Base-by-base conservation (phyloP, 2,888 invertebrate species). In the Cephus runcator region DNA sequence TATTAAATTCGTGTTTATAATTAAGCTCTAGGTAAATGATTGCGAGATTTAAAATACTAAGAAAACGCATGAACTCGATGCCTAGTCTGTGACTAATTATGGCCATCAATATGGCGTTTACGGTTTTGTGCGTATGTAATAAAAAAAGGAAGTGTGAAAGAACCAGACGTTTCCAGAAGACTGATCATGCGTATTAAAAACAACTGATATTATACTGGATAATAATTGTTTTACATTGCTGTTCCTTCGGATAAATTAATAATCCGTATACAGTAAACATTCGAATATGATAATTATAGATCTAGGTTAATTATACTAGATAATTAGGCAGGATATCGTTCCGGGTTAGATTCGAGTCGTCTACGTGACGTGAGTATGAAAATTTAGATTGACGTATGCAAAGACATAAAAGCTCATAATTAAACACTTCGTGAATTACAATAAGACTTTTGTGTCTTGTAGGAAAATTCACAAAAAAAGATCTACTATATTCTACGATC, bases 41-140 rank as follows among this genome's bases (percentile, higher is more conserved):
- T 77, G n/a, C 69, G 33, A 69, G 15, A 56, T n/a, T 69, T 69
- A 4, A 40, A 77, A 75, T 69, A 36, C 69, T 40, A 15, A 71
- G 77, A 23, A 77, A 75, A 77, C 69, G 71, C 75, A 75, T 77
- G 75, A 36, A 40, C 77, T 77, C 31, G 69, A 9, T 40, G 69
- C 12, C 33, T 68, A 23, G 36, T 56, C 36, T 40, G 40, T n/a
- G 35, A 34, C 30, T 36, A 36, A 74, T 34, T 34, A 36, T 34
- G 74, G 33, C 30, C 12, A 34, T 74, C 35, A 23, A 56, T 56
- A 23, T 56, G 23, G 56, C 2, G 23, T 23, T 15, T 56, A 56
- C 9, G 23, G 56, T 56, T 9, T 56, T 56, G 56, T 23, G 56
- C 9, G 23, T 56, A 56, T 23, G 23, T 56, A 56, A 56, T 9